Evolutionary conservation across 2,888 invertebrate species (phyloP).

Genomic region (Pristionchus exspectatus): DNA sequence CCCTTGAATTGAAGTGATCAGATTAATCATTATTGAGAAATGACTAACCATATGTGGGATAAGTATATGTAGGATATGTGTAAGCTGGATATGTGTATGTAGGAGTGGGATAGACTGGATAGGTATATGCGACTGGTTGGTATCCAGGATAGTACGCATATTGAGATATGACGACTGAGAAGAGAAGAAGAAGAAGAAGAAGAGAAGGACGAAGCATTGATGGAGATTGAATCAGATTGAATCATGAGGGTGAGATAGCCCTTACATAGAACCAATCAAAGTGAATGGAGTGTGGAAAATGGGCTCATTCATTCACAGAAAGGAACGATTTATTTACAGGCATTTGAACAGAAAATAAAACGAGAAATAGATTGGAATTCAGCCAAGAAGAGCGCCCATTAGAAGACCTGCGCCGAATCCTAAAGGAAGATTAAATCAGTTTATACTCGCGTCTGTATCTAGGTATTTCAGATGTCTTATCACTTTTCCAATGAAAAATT

Average conservation of each 20-base stretch:
- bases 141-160: constrained; percentile 8
- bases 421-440: background rate
- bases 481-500: background rate
- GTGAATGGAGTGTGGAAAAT: constrained; percentile 32
- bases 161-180: background rate
- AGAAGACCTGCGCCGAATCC: constrained; percentile 41
- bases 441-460: background rate
- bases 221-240: background rate
- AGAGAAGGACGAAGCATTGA: constrained; percentile 15
- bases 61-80: background rate
- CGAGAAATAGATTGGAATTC: background rate
- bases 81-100: background rate
- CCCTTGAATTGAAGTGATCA: background rate
- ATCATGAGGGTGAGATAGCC: background rate
- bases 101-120: background rate
- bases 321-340: constrained; percentile 35
- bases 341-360: constrained; percentile 3
- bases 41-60: background rate
- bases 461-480: background rate
- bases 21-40: background rate
- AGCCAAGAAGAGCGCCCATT: constrained; percentile 15
- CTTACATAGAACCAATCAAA: constrained; percentile 12
- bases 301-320: background rate
- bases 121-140: background rate
- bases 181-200: background rate